Conservation (phyloP, 2,797 vertebrate genomes). For the Kryptopterus vitreolus region DNA sequence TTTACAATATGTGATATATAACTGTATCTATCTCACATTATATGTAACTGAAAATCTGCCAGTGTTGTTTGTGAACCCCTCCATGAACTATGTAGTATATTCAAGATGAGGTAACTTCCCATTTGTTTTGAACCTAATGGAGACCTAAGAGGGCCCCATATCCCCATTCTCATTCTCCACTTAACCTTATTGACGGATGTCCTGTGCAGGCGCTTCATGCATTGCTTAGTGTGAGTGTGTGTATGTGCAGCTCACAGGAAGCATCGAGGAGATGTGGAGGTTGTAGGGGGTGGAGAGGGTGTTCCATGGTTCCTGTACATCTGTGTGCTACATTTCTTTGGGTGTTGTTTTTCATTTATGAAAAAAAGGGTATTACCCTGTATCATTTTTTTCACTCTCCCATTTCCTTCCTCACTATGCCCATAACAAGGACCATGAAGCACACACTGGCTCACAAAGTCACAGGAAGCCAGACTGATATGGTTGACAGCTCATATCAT, state of each 20-base stretch:
- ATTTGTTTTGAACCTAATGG: conserved; percentile 66
- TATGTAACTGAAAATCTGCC: conserved; percentile 4
- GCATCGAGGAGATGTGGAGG: conserved; percentile 53
- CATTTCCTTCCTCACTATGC: conserved; percentile 71
- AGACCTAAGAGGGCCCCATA: conserved; percentile 57
- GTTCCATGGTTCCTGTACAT: conserved; percentile 76
- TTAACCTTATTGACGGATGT: conserved; percentile 78
- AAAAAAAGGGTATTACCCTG: conserved; percentile 69
- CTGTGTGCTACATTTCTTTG: conserved; percentile 73
- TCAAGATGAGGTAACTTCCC: conserved; percentile 68
- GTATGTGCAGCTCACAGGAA: conserved; percentile 68
- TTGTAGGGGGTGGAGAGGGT: conserved; percentile 43
- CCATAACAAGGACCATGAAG: conserved; percentile 58
- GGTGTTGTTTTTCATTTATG: conserved; percentile 71
- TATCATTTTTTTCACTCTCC: conserved; percentile 58
- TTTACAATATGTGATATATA: background rate
- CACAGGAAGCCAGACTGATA: conserved; percentile 65
- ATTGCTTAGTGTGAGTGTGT: conserved; percentile 57
- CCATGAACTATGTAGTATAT: conserved; percentile 41
- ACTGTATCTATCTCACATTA: background rate
- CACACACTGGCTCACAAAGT: conserved; percentile 55
- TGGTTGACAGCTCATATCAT: conserved; percentile 60
- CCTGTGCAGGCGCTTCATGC: conserved; percentile 72
- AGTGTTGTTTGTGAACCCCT: conserved; percentile 41
- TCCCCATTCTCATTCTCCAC: conserved; percentile 54